phyloP scores from a whole-genome alignment of 2,797 vertebrate species.

The Chloroceryle amazona region DNA sequence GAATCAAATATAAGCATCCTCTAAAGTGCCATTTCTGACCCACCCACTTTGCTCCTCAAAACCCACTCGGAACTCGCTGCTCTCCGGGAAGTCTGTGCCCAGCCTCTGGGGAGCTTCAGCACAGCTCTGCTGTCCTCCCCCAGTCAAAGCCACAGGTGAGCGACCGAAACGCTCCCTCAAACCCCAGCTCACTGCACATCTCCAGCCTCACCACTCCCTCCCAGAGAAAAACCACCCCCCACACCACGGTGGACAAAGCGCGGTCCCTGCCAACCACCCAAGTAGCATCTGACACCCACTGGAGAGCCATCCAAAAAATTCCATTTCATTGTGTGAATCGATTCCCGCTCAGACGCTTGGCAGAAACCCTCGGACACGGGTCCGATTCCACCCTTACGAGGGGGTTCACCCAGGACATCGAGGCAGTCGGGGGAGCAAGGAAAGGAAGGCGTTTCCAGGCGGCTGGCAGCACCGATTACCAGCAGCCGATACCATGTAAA shows the following conservation, averaged over 20 bases:
- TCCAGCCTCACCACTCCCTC: not conserved
- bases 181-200: accelerated
- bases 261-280: not conserved
- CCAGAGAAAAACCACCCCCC: not conserved
- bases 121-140: accelerated
- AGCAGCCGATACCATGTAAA: not conserved
- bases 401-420: not conserved
- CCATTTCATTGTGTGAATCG: not conserved
- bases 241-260: not conserved
- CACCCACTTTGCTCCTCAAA: constrained; percentile 32
- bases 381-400: not conserved
- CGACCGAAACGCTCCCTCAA: accelerated
- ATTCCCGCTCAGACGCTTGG: not conserved
- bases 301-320: not conserved
- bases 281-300: not conserved
- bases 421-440: not conserved
- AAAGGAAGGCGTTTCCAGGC: not conserved
- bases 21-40: not conserved
- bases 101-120: accelerated
- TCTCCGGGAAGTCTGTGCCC: not conserved
- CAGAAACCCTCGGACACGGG: not conserved
- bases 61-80: not conserved
- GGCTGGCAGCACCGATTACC: not conserved
- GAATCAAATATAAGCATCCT: constrained; percentile 42
- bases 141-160: not conserved